Conservation (phyloP, 2,888 invertebrate genomes). For the Encarsia formosa region DNA sequence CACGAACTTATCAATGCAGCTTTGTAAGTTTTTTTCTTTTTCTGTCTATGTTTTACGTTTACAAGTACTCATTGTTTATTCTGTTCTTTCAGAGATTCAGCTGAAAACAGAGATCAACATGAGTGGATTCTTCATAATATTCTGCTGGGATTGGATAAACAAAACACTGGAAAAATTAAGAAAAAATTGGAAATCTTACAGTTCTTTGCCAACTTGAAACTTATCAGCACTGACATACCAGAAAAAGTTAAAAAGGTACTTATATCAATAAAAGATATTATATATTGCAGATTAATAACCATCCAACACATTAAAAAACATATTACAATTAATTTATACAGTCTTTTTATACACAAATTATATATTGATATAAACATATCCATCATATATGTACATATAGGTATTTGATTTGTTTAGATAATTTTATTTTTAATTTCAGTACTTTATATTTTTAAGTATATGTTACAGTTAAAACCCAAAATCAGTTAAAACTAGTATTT, state of each 20-base stretch:
- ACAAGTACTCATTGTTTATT: background rate
- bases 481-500: too few species aligned
- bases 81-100: slow-evolving; percentile 23
- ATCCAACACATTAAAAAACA: too few species aligned
- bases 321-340: too few species aligned
- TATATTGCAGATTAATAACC: too few species aligned
- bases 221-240: slow-evolving; percentile 30
- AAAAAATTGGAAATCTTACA: slow-evolving; percentile 31
- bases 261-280: too few species aligned
- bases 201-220: slow-evolving; percentile 30
- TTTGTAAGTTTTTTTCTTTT: slow-evolving; percentile 23
- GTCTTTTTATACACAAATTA: too few species aligned
- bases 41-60: slow-evolving; percentile 2
- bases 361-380: too few species aligned
- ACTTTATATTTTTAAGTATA: too few species aligned
- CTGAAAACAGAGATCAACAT: slow-evolving; percentile 27
- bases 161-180: slow-evolving; percentile 21
- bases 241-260: slow-evolving; percentile 29
- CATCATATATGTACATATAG: too few species aligned
- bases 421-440: too few species aligned
- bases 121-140: slow-evolving; percentile 38
- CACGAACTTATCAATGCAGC: slow-evolving; percentile 17
- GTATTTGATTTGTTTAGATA: too few species aligned
- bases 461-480: too few species aligned
- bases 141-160: slow-evolving; percentile 29